Evolutionary conservation across 2,797 vertebrate genomes (phyloP), one percentile per base, ranked within the genome.

Genomic region (Myoxocephalus aenaeus): DNA sequence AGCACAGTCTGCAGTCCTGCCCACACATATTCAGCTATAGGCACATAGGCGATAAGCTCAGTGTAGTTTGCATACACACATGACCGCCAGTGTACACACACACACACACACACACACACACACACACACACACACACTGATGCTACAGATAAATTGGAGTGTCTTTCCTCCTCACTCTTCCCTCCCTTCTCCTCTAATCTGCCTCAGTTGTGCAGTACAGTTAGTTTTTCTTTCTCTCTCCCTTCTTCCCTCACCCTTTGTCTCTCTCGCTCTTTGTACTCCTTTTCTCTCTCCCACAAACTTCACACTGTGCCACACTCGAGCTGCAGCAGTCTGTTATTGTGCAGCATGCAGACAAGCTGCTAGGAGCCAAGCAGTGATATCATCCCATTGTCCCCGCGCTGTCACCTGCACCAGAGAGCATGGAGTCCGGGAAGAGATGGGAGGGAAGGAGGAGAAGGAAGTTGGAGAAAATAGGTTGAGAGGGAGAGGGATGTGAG

Each of bases 321-420:
- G 72, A 84, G 82, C 80, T 85, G 79, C 83, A 66, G 85, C 79
- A 65, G 75, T 64, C 64, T 85, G 86, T 81, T 88, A 38, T 79
- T 89, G 88, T 89, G 86, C 81, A 63, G 71, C 80, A 73, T 66
- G 68, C 85, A 86, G 90, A 87, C 84, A 79, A 81, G 79, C 84
- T 59, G 77, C 80, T 78, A 3, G 66, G 61, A 81, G 70, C 58
- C 12, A 70, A 80, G 51, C 84, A 69, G 42, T 84, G 89, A 89
- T 91, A 92, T 88, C 92, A 89, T 90, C 89, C 86, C 71, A 81
- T 93, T 93, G 90, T 93, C 86, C 82, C 86, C 83, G 91, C 56
- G 90, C 91, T 87, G 90, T 92, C 92, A 87, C 90, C 88, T 91
- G 92, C 89, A 94, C 85, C 92, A 88, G 15, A 66, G 86, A 89